Evolutionary conservation across 2,888 invertebrate genomes (phyloP).

Genomic region (Hemithea aestivaria): DNA sequence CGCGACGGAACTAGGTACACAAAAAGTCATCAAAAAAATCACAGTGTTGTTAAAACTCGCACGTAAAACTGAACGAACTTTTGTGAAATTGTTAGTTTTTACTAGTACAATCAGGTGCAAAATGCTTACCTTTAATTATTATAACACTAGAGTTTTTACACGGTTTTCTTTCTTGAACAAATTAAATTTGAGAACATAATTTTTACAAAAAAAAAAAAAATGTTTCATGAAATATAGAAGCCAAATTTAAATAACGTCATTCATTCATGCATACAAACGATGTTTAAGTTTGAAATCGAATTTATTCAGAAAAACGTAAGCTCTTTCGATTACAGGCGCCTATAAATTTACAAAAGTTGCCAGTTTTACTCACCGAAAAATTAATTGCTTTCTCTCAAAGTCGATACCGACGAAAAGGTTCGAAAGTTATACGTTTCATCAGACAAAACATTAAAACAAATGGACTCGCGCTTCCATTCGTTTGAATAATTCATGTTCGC

Average conservation of each 20-base stretch:
- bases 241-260: too few relatives aligned
- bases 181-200: conserved; percentile 1
- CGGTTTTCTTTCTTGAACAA: too few relatives aligned
- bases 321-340: background rate
- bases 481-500: conserved; percentile 75
- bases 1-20: conserved; percentile 37
- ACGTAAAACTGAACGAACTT: conserved; percentile 54
- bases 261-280: too few relatives aligned
- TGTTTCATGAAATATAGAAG: too few relatives aligned
- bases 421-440: conserved; percentile 57
- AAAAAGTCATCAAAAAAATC: conserved; percentile 47
- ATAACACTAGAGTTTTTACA: too few relatives aligned
- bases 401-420: conserved; percentile 23
- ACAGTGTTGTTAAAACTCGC: conserved; percentile 56
- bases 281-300: conserved; percentile 3
- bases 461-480: conserved; percentile 63
- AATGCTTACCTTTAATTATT: too few relatives aligned
- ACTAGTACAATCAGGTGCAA: too few relatives aligned
- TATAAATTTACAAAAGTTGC: conserved; percentile 3
- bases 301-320: conserved; percentile 1
- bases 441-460: conserved; percentile 69
- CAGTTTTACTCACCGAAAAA: conserved; percentile 11
- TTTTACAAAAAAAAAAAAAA: too few relatives aligned
- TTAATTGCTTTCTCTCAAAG: conserved; percentile 15
- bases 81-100: conserved; percentile 46